These are phyloP conservation scores for Podarcis siculus DNA, from an alignment of 2,797 vertebrate species.

Conservation along the genomic window DNA sequence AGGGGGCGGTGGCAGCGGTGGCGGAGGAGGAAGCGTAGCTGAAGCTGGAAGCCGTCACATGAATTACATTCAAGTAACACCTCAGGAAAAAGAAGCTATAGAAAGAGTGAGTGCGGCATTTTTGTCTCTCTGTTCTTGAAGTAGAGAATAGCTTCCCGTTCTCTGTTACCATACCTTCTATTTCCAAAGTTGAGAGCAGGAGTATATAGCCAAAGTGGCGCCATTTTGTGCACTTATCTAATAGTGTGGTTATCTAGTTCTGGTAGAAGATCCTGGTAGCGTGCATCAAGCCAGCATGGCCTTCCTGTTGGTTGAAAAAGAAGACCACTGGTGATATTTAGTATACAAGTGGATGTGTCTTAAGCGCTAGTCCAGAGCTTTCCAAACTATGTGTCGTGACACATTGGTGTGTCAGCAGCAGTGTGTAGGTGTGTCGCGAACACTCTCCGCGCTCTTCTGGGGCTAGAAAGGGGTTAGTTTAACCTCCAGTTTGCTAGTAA, in stretches of 20 bases:
- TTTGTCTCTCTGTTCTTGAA: background rate
- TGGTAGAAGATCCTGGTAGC: background rate
- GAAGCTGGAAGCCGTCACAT: slow-evolving; percentile 86
- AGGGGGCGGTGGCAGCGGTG: slow-evolving; percentile 68
- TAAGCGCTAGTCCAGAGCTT: too few relatives aligned
- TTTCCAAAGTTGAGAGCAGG: background rate
- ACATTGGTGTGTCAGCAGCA: too few relatives aligned
- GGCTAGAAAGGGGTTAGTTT: too few relatives aligned
- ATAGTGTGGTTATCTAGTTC: background rate
- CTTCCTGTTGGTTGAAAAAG: background rate
- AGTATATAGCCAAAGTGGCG: background rate
- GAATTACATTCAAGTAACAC: slow-evolving; percentile 98
- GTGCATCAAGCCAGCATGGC: too few relatives aligned
- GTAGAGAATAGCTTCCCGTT: background rate
- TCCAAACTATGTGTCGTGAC: too few relatives aligned
- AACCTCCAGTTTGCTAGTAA: too few relatives aligned
- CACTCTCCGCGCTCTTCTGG: too few relatives aligned
- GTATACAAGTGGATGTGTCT: too few relatives aligned
- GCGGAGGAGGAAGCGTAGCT: slow-evolving; percentile 73
- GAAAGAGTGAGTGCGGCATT: slow-evolving; percentile 86
- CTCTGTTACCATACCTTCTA: background rate
- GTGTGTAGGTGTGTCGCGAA: too few relatives aligned
- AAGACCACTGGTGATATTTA: too few relatives aligned
- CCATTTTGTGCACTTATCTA: background rate
- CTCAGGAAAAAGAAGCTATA: slow-evolving; percentile 98